Evolutionary conservation across 2,888 invertebrate species (phyloP).

Genomic region (Quadroppia sp.): DNA sequence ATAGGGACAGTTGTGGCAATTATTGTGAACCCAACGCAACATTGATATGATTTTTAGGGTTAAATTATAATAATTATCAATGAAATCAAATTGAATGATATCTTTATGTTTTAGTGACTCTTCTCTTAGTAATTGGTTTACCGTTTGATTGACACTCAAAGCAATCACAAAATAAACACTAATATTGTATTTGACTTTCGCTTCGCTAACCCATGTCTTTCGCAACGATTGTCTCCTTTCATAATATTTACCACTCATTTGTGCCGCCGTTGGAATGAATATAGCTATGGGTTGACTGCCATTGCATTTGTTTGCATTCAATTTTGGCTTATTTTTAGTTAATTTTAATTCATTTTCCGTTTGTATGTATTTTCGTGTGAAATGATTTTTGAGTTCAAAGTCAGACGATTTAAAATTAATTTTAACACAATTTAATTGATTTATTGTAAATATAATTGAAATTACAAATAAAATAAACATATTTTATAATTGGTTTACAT

Average conservation of each 20-base stretch:
- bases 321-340: too few species aligned
- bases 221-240: not conserved
- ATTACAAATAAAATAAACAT: too few species aligned
- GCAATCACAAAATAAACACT: not conserved
- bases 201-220: not conserved
- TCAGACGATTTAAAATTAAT: too few species aligned
- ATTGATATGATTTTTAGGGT: slow-evolving; percentile 4
- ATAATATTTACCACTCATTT: not conserved
- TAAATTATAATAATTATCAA: slow-evolving; percentile 3
- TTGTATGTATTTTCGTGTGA: too few species aligned
- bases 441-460: too few species aligned
- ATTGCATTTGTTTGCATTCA: too few species aligned
- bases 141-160: not conserved
- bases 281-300: too few species aligned
- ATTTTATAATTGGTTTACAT: too few species aligned
- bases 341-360: too few species aligned
- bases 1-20: not conserved
- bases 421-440: too few species aligned
- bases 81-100: not conserved
- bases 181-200: not conserved
- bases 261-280: not conserved
- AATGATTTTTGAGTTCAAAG: too few species aligned
- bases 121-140: not conserved
- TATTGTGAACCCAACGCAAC: not conserved
- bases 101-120: not conserved